Evolutionary conservation across 2,888 invertebrate species (phyloP), one percentile per base, ranked within the genome.

Genomic region (Xestia ashworthii): DNA sequence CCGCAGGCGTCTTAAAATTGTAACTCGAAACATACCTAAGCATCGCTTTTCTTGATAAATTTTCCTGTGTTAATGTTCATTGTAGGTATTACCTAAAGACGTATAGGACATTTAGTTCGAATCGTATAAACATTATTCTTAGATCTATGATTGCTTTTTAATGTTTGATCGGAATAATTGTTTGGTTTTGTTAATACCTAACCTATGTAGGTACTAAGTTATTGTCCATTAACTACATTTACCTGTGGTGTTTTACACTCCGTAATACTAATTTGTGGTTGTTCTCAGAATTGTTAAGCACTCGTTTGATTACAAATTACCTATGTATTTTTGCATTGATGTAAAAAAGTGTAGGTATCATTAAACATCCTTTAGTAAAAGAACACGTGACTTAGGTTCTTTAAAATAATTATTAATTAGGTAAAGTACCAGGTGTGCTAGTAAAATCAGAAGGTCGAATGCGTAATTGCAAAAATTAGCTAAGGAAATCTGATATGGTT

Each of bases 271-370:
- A 66, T 81, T 71, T 71, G 55, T 41, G 48, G 44, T 66, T 74
- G 32, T 77, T 84, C 81, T 77, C 81, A 84, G 76, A 77, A 84
- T 84, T 77, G 71, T 76, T 80, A 73, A 60, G 11, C 32, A 64
- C 55, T 55, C 38, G 25, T 72, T 72, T 80, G 46, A 53, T 60
- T 67, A 76, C 25, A 64, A 65, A 25, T 67, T 64, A n/a, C n/a
- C n/a, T n/a, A 65, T n/a, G 16, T 76, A 71, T 22, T 38, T 16
- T 74, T 62, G 9, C 19, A 46, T 44, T 41, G 4, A 48, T 16
- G 68, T 53, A 67, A 80, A 80, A 83, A 78, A 38, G 22, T 53
- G 14, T 72, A 58, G 16, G 14, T 60, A n/a, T 22, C 8, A 44
- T 72, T 32, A 65, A 58, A 58, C 32, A 50, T 58, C 19, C 41